Percentiles rank a stretch among this genome's conserved stretches.
phyloP scores from a whole-genome alignment of 2,113 vertebrate species.

The human region GRCh38 chr22:25905501-25906000 shows the following conservation, averaged over 20 bases:
- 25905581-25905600: background rate
- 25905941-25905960: background rate
- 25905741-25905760: background rate
- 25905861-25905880: rapidly evolving
- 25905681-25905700: background rate
- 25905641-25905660: background rate
- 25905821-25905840: background rate
- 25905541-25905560: background rate
- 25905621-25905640: background rate
- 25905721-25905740: background rate
- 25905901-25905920: background rate
- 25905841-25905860: background rate
- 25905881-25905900: background rate
- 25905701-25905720: background rate
- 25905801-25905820: background rate
- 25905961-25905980: background rate
- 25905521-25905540: background rate
- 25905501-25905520: background rate
- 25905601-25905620: rapidly evolving
- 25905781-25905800: background rate
- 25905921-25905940: background rate
- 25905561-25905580: background rate
- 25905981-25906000: rapidly evolving
- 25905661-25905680: background rate
- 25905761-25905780: background rate